phyloP scores from a whole-genome alignment of 1,140 invertebrate genomes.

The Cataglyphis hispanica region DNA sequence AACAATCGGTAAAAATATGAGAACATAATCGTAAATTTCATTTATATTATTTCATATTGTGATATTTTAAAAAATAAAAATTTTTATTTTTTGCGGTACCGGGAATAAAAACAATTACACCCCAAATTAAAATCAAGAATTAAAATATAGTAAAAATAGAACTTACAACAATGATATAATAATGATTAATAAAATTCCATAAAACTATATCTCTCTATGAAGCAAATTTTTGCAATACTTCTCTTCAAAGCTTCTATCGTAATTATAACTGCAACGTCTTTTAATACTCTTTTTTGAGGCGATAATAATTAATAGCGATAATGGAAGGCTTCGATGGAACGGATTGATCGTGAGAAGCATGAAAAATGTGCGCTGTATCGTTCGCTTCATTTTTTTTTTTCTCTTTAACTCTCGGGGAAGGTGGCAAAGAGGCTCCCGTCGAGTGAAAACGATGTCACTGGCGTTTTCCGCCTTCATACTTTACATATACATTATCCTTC shows the following conservation, averaged over 20 bases:
- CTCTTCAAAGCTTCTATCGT: background rate
- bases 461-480: constrained; percentile 29
- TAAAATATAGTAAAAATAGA: background rate
- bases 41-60: background rate
- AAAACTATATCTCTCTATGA: background rate
- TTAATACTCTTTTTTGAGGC: background rate
- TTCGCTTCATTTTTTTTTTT: background rate
- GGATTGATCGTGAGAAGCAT: constrained; percentile 20
- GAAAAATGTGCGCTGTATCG: constrained; percentile 34
- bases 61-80: background rate
- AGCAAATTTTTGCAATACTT: constrained; percentile 8
- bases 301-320: constrained; percentile 36
- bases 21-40: background rate
- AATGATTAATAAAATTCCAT: background rate
- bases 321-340: constrained; percentile 3
- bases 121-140: background rate
- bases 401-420: background rate
- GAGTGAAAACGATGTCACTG: constrained; percentile 13
- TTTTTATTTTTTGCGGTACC: background rate
- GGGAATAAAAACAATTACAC: background rate
- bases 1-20: background rate
- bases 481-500: constrained; percentile 52
- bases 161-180: background rate
- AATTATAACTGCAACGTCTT: constrained; percentile 26
- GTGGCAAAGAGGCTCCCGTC: constrained; percentile 27